phyloP scores from a whole-genome alignment of 2,797 vertebrate genomes.

The Enteromius paludinosus region DNA sequence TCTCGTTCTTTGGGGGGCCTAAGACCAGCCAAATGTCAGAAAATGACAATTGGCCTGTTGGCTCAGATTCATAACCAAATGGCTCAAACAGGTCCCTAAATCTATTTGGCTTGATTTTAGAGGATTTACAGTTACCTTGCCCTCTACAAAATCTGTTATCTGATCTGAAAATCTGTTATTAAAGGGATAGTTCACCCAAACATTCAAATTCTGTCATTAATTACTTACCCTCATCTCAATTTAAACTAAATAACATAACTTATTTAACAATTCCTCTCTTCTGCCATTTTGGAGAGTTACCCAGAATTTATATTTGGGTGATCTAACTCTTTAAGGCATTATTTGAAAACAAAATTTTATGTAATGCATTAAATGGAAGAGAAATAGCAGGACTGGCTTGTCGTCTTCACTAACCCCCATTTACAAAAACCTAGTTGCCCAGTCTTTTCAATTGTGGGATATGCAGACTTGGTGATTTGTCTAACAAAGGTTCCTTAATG shows the following conservation, averaged over 20 bases:
- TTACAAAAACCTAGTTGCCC: background rate
- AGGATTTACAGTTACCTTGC: background rate
- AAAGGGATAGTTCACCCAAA: background rate
- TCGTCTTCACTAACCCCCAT: background rate
- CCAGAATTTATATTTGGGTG: no score
- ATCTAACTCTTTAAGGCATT: background rate
- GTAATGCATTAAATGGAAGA: background rate
- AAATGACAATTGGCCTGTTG: background rate
- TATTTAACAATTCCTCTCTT: no score
- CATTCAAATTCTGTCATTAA: no score
- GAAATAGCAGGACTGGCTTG: background rate
- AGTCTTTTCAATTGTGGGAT: background rate
- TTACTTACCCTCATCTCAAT: no score
- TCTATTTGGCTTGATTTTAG: constrained; percentile 7
- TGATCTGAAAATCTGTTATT: background rate
- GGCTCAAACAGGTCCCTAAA: constrained; percentile 6
- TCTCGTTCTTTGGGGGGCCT: background rate
- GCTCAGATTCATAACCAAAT: constrained; percentile 5
- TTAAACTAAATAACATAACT: no score
- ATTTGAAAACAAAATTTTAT: background rate
- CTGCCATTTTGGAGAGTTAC: no score
- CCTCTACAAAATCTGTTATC: constrained; percentile 5
- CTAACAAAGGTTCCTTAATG: background rate
- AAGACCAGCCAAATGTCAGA: background rate
- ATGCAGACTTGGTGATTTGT: background rate